phyloP scores from a whole-genome alignment of 2,888 invertebrate genomes.

The Pachliopta kotzebuea region DNA sequence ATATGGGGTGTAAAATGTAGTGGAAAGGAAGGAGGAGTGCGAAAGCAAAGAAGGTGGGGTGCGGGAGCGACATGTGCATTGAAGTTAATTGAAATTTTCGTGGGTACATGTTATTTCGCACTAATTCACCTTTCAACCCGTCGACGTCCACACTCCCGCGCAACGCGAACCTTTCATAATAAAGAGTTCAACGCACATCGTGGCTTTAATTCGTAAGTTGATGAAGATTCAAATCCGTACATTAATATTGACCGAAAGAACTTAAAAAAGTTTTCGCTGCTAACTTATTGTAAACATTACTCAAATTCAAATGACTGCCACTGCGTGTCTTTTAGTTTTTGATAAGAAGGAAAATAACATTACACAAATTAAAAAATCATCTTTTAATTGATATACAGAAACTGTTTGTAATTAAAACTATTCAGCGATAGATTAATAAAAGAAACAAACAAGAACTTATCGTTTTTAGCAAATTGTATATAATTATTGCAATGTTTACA shows the following conservation, averaged over 20 bases:
- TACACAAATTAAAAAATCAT: not conserved
- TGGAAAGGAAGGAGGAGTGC: conserved; percentile 31
- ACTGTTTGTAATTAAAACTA: not conserved
- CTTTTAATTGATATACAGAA: not conserved
- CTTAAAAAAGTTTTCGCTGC: not conserved
- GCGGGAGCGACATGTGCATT: conserved; percentile 59
- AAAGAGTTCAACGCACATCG: conserved; percentile 48
- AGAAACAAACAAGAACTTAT: not conserved
- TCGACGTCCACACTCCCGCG: conserved; percentile 44
- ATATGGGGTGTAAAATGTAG: conserved; percentile 34
- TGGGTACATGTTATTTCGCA: conserved; percentile 67
- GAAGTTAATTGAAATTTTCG: conserved; percentile 74
- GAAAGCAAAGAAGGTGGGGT: conserved; percentile 32
- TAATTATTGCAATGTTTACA: not conserved
- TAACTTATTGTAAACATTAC: conserved; percentile 8
- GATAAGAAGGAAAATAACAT: not conserved
- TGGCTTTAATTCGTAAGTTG: conserved; percentile 41
- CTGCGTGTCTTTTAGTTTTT: not conserved
- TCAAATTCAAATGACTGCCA: not conserved
- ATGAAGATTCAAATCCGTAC: conserved; percentile 42
- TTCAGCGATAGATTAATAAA: not conserved
- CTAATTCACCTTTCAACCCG: conserved; percentile 67
- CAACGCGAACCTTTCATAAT: conserved; percentile 35
- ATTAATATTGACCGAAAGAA: conserved; percentile 20
- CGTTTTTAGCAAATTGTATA: not conserved